A percentile compares a stretch with the other conserved stretches of the same genome.
Evolutionary conservation across 1,140 invertebrate genomes (phyloP).

Genomic region (Hyles vespertilio): DNA sequence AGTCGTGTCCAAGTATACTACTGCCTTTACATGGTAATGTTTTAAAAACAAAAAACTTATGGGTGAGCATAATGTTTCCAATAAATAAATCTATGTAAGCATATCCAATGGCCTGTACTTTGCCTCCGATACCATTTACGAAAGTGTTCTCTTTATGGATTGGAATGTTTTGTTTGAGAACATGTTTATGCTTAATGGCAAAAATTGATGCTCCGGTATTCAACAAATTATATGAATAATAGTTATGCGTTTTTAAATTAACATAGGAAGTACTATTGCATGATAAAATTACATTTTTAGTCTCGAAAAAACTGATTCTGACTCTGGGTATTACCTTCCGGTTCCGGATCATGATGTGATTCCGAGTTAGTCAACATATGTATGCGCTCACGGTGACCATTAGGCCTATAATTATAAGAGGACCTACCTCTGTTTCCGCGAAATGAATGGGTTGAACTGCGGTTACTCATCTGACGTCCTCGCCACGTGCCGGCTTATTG

Average conservation of each 20-base stretch:
- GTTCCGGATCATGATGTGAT: background rate
- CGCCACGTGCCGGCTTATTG: background rate
- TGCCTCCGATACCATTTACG: conserved; percentile 28
- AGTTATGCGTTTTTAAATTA: background rate
- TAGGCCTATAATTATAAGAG: background rate
- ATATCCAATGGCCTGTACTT: conserved; percentile 19
- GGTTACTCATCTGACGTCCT: background rate
- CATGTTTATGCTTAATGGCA: background rate
- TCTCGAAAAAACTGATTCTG: conserved; percentile 19
- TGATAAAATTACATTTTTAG: conserved; percentile 13
- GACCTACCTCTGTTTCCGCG: conserved; percentile 4
- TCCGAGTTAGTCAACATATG: conserved; percentile 19
- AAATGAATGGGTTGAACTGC: background rate
- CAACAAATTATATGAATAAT: conserved; percentile 8
- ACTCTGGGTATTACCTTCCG: background rate
- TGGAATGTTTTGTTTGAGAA: conserved; percentile 15
- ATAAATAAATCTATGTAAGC: conserved; percentile 17
- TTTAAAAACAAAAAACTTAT: conserved; percentile 29
- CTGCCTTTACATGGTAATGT: conserved; percentile 17
- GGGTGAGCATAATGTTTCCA: conserved; percentile 8
- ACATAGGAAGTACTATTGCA: conserved; percentile 1
- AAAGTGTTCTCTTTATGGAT: conserved; percentile 16
- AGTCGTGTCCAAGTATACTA: conserved; percentile 28
- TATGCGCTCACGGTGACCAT: conserved; percentile 3
- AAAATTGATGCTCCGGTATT: conserved; percentile 26